phyloP scores from a whole-genome alignment of 2,888 invertebrate species.

The Chymomyza fuscimana region DNA sequence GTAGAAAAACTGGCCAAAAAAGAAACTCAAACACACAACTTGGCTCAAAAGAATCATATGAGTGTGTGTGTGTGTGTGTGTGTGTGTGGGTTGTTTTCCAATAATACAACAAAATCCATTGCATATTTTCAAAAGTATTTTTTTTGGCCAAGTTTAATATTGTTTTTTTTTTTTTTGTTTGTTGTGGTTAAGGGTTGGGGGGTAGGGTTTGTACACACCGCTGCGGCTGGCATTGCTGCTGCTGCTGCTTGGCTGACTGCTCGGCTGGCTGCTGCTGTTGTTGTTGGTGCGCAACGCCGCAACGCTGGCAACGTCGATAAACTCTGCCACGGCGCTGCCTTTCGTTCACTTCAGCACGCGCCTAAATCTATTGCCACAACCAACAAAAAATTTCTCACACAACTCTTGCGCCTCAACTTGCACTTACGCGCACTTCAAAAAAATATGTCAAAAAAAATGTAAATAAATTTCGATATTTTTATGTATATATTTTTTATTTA shows the following conservation, averaged over 20 bases:
- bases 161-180: neutral
- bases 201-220: slow-evolving; percentile 14
- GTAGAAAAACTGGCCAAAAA: neutral
- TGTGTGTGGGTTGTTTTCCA: neutral
- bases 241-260: slow-evolving; percentile 36
- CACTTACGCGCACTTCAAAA: slow-evolving; percentile 11
- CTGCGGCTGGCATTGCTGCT: slow-evolving; percentile 57
- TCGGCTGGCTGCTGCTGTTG: slow-evolving; percentile 50
- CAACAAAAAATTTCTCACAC: neutral
- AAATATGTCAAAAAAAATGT: slow-evolving; percentile 11
- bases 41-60: neutral
- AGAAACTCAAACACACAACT: neutral
- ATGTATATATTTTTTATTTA: neutral
- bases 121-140: slow-evolving; percentile 1
- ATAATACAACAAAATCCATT: neutral
- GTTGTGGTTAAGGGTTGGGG: too few relatives aligned
- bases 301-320: slow-evolving; percentile 55
- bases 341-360: slow-evolving; percentile 32
- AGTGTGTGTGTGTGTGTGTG: neutral
- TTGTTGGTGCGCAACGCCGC: slow-evolving; percentile 47
- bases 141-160: neutral
- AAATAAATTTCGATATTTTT: neutral
- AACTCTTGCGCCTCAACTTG: neutral
- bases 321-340: slow-evolving; percentile 63
- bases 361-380: slow-evolving; percentile 35